Evolutionary conservation across 2,797 vertebrate species (phyloP).

Genomic region (Chaetodon trifasciatus): DNA sequence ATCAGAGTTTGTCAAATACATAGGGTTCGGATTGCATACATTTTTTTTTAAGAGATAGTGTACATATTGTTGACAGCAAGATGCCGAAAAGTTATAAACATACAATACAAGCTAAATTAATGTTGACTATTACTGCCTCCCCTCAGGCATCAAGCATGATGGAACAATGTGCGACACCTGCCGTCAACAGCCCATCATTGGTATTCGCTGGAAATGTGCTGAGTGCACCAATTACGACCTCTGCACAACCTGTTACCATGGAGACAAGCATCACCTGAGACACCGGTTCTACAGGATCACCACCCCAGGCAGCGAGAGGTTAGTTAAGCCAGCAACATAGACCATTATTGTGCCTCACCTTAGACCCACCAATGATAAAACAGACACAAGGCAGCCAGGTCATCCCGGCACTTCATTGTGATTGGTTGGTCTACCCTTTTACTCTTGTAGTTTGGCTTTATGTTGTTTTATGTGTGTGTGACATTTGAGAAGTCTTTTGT

Average conservation of each 20-base stretch:
- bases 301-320: constrained; percentile 98
- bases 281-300: constrained; percentile 99
- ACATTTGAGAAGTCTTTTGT: constrained; percentile 70
- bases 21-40: background rate
- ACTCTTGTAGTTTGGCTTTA: constrained; percentile 24
- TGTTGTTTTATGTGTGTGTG: constrained; percentile 40
- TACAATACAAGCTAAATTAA: background rate
- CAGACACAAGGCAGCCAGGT: constrained; percentile 4
- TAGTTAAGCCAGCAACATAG: constrained; percentile 47
- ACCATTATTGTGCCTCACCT: constrained; percentile 10
- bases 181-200: constrained; percentile 98
- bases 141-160: constrained; percentile 96
- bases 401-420: constrained; percentile 22
- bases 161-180: constrained; percentile 99
- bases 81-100: background rate
- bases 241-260: constrained; percentile 99
- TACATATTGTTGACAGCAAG: background rate
- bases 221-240: constrained; percentile 99
- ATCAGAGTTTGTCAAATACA: background rate
- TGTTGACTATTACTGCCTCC: background rate
- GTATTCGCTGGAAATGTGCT: constrained; percentile 99
- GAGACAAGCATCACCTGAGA: constrained; percentile 98
- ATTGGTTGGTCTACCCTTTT: constrained; percentile 25
- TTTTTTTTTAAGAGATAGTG: background rate
- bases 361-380: constrained; percentile 9